These are phyloP conservation scores for Synergus gifuensis DNA, from an alignment of 2,888 invertebrate genomes.

Conservation along the genomic window DNA sequence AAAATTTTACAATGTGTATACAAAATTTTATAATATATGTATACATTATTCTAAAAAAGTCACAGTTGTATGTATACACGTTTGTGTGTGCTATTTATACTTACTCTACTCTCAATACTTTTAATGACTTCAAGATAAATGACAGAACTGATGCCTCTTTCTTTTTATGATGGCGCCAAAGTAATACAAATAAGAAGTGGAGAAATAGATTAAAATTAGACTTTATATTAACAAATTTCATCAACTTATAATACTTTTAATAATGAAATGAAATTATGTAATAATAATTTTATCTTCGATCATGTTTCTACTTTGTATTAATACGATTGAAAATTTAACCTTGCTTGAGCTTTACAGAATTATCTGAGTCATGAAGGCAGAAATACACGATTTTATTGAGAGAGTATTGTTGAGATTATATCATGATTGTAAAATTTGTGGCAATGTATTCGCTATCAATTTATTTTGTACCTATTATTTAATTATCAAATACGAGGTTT, in stretches of 20 bases:
- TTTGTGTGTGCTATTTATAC: no score
- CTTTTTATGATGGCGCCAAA: neutral
- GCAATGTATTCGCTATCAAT: neutral
- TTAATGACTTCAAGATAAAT: no score
- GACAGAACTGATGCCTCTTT: neutral
- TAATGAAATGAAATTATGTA: neutral
- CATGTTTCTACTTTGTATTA: neutral
- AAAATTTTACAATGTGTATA: no score
- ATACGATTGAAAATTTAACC: neutral
- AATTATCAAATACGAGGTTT: neutral
- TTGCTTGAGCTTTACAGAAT: neutral
- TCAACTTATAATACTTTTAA: neutral
- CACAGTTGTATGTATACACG: no score
- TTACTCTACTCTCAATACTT: no score
- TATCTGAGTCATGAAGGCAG: neutral
- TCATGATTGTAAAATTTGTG: neutral
- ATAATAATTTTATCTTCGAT: neutral
- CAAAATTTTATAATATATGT: no score
- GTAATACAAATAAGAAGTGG: neutral
- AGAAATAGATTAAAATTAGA: neutral
- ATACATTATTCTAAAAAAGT: no score
- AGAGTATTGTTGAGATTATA: neutral
- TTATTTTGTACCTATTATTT: neutral
- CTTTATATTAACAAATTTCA: neutral
- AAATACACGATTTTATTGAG: slow-evolving; percentile 14